phyloP scores from a whole-genome alignment of 2,113 vertebrate genomes.

The Cricetomys ansorgei region DNA sequence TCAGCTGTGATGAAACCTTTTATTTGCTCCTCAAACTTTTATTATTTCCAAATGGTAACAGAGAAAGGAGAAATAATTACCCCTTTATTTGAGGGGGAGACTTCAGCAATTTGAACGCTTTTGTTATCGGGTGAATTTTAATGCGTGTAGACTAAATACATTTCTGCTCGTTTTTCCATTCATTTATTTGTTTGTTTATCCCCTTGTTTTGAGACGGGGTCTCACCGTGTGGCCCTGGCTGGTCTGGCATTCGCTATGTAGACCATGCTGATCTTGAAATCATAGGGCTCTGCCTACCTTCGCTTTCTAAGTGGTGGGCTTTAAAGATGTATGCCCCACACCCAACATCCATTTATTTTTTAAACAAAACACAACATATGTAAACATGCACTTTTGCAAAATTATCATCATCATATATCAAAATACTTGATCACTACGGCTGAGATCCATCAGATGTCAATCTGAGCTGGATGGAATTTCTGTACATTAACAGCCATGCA shows the following conservation, averaged over 20 bases:
- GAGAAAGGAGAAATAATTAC: slow-evolving; percentile 64
- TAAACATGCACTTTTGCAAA: neutral
- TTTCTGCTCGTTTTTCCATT: slow-evolving; percentile 20
- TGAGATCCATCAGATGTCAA: neutral
- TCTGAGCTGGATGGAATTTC: neutral
- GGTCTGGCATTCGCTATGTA: neutral
- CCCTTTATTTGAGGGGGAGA: slow-evolving; percentile 48
- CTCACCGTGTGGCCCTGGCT: neutral
- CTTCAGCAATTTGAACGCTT: slow-evolving; percentile 52
- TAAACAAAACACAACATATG: neutral
- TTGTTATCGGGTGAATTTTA: slow-evolving; percentile 35
- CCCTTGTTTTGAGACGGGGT: neutral
- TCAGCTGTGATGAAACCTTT: slow-evolving; percentile 72
- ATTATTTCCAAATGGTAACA: slow-evolving; percentile 70
- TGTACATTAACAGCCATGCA: neutral
- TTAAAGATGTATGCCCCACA: neutral
- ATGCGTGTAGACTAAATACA: neutral
- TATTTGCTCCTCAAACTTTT: slow-evolving; percentile 63
- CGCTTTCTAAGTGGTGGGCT: neutral
- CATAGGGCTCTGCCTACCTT: neutral
- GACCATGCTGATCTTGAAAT: neutral
- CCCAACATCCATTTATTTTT: slow-evolving; percentile 24
- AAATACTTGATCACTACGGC: neutral
- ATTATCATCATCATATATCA: neutral
- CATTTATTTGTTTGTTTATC: neutral